Percentiles rank a stretch among this genome's conserved stretches.
phyloP scores from a whole-genome alignment of 2,888 invertebrate genomes.

The Coleophora deauratella region DNA sequence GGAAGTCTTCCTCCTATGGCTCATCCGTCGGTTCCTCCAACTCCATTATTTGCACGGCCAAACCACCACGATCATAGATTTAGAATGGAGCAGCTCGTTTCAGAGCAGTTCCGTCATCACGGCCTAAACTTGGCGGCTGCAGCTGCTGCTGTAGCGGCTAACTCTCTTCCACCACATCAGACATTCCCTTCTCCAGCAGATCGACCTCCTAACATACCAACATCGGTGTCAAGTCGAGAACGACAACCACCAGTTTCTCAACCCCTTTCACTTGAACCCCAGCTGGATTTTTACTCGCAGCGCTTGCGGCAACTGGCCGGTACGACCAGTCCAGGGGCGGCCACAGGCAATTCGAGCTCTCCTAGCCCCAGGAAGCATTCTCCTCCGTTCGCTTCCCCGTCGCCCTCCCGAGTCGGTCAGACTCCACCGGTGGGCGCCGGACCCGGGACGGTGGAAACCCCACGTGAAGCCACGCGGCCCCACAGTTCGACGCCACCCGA shows the following conservation, averaged over 20 bases:
- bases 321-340: conserved; percentile 95
- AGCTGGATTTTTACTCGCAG: conserved; percentile 99
- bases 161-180: conserved; percentile 76
- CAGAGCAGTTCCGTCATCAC: conserved; percentile 87
- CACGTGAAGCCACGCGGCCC: conserved; percentile 76
- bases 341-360: conserved; percentile 87
- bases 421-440: conserved; percentile 79
- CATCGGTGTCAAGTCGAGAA: conserved; percentile 66
- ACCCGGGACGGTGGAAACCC: conserved; percentile 74
- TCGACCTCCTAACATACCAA: conserved; percentile 69
- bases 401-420: conserved; percentile 82
- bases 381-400: conserved; percentile 85
- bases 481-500: conserved; percentile 80
- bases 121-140: conserved; percentile 85
- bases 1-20: conserved; percentile 75
- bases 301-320: conserved; percentile 98
- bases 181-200: conserved; percentile 77
- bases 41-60: conserved; percentile 84
- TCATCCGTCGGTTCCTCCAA: conserved; percentile 81
- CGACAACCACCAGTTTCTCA: conserved; percentile 72
- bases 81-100: conserved; percentile 88
- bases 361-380: conserved; percentile 88
- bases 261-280: conserved; percentile 85
- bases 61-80: conserved; percentile 85
- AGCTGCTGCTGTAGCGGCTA: conserved; percentile 79